phyloP scores from a whole-genome alignment of 2,888 invertebrate genomes.

The Synanthedon vespiformis region DNA sequence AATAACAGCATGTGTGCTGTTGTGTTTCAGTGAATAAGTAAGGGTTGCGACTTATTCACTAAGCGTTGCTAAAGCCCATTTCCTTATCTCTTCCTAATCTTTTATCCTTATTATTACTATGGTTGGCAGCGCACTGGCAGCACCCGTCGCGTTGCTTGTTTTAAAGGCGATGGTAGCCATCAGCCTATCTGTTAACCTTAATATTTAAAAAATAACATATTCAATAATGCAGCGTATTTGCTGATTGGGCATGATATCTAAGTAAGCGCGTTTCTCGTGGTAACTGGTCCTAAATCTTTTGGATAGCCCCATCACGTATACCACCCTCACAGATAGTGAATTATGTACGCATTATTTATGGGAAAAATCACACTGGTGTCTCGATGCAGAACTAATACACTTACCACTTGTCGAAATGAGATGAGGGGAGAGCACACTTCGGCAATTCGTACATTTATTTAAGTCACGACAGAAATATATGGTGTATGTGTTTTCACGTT shows the following conservation, averaged over 20 bases:
- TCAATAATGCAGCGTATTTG: no score
- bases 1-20: no score
- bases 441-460: background rate
- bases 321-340: constrained; percentile 7
- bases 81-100: no score
- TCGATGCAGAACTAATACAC: constrained; percentile 43
- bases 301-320: constrained; percentile 6
- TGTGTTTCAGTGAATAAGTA: no score
- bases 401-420: constrained; percentile 33
- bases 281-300: constrained; percentile 12
- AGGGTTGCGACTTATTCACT: no score
- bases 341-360: constrained; percentile 16
- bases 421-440: constrained; percentile 11
- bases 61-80: no score
- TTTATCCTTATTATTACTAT: no score
- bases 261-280: background rate
- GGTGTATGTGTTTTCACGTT: background rate
- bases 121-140: no score
- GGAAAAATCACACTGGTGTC: constrained; percentile 22
- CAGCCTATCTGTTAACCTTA: no score
- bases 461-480: background rate
- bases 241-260: background rate
- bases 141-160: no score
- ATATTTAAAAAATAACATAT: no score
- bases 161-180: no score